Evolutionary conservation across 1,140 invertebrate genomes (phyloP).

Genomic region (Antheraea mylitta): DNA sequence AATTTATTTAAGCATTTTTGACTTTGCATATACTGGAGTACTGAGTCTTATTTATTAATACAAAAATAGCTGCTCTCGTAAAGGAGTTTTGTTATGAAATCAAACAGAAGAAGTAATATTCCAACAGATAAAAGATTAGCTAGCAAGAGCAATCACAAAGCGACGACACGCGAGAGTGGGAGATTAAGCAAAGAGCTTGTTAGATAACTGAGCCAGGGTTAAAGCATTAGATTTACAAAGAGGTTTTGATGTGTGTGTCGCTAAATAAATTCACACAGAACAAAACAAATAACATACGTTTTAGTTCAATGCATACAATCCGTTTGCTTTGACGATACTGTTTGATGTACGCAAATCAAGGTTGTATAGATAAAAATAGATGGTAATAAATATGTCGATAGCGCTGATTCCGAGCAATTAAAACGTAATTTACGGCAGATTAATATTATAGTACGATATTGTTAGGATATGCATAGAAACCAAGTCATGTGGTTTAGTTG

Average conservation of each 20-base stretch:
- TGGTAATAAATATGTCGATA: neutral
- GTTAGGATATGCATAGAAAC: neutral
- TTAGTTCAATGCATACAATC: neutral
- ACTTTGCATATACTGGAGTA: too few relatives aligned
- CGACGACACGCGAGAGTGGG: too few relatives aligned
- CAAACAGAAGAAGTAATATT: too few relatives aligned
- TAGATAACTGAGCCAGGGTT: too few relatives aligned
- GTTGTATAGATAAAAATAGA: neutral
- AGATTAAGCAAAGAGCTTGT: too few relatives aligned
- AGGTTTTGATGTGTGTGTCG: neutral
- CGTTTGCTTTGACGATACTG: conserved; percentile 1
- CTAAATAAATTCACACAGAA: neutral
- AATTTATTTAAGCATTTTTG: too few relatives aligned
- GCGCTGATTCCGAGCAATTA: neutral
- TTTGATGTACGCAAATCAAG: conserved; percentile 1
- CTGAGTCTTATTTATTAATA: too few relatives aligned
- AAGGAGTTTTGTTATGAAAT: too few relatives aligned
- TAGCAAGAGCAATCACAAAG: too few relatives aligned
- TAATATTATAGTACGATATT: neutral
- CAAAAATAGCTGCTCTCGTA: too few relatives aligned
- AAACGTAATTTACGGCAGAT: neutral
- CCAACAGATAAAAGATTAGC: too few relatives aligned
- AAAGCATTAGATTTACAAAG: too few relatives aligned
- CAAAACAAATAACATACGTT: neutral
- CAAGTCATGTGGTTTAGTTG: neutral